Evolutionary conservation across 2,113 vertebrate genomes (phyloP), one percentile per base, ranked within the genome.

Genomic region (Scortum barcoo): DNA sequence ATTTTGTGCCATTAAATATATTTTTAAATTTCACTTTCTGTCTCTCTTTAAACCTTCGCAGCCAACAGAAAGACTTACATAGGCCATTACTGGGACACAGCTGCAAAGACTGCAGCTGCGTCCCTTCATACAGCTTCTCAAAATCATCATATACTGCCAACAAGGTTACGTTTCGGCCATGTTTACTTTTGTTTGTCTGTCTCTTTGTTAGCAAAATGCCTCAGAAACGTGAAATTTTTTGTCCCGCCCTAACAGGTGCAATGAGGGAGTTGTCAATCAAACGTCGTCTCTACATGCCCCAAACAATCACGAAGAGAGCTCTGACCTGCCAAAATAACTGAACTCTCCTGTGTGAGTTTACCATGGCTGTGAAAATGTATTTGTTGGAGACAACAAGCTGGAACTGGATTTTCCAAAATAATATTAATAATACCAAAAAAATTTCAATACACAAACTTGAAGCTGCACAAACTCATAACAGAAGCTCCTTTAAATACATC

Each of bases 1-100:
- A 80, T 85, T 86, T 77, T 51, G 8, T 33, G 22, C 19, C 3
- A 66, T 86, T 28, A 60, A 76, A 68, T 24, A 76, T n/a, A n/a
- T n/a, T 60, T 48, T 60, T 73, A 5, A 30, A 53, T 67, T 56
- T 63, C 11, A 1, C 28, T 48, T 42, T 50, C 22, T 74, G 67
- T 84, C 30, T 69, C 10, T 28, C 10, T 48, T 19, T 77, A 74
- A 74, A 76, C 71, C 53, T 60, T 19, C 12, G 66, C 50, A 10
- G 30, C 44, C 26, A 14, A 61, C 10, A 77, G 71, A 42, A 11
- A 69, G n/a, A 81, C 22, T 36, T 36, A 6, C 33, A 36, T 36
- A 6, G 3, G 33, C 33, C 33, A 36, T 36, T 36, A 36, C n/a
- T 53, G 46, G 44, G 46, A 36, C 53, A 56, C 73, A 60, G 86